Conservation (phyloP, 1,140 invertebrate species). For the Calephelis virginiensis region DNA sequence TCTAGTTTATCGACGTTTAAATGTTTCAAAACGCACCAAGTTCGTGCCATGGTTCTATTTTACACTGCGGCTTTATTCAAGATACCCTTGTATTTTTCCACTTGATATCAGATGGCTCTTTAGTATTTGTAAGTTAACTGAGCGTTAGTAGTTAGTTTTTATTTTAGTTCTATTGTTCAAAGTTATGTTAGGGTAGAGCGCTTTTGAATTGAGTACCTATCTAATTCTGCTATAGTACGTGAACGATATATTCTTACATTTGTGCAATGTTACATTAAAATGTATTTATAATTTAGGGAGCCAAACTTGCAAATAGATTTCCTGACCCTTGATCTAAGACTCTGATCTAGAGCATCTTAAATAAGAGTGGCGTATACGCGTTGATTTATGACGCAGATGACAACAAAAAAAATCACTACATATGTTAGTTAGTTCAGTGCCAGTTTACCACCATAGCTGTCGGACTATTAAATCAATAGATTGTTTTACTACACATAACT, state of each 20-base stretch:
- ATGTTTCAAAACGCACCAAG: not conserved
- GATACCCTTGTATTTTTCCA: constrained; percentile 21
- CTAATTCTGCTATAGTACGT: not conserved
- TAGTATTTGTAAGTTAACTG: constrained; percentile 62
- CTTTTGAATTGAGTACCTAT: constrained; percentile 15
- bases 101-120: constrained; percentile 61
- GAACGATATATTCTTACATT: not conserved
- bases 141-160: constrained; percentile 58
- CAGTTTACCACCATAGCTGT: too few relatives aligned
- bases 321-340: too few relatives aligned
- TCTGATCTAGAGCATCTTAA: too few relatives aligned
- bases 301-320: too few relatives aligned
- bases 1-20: not conserved
- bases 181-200: constrained; percentile 35
- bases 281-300: too few relatives aligned
- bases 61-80: not conserved
- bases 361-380: too few relatives aligned
- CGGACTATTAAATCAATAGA: too few relatives aligned
- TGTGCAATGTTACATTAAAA: too few relatives aligned
- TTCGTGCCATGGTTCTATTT: not conserved
- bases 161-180: constrained; percentile 30
- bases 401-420: too few relatives aligned
- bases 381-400: too few relatives aligned
- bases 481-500: too few relatives aligned
- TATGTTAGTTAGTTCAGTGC: too few relatives aligned